phyloP scores from a whole-genome alignment of 64 coral and sea anemone species.

The Acropora yongei region DNA sequence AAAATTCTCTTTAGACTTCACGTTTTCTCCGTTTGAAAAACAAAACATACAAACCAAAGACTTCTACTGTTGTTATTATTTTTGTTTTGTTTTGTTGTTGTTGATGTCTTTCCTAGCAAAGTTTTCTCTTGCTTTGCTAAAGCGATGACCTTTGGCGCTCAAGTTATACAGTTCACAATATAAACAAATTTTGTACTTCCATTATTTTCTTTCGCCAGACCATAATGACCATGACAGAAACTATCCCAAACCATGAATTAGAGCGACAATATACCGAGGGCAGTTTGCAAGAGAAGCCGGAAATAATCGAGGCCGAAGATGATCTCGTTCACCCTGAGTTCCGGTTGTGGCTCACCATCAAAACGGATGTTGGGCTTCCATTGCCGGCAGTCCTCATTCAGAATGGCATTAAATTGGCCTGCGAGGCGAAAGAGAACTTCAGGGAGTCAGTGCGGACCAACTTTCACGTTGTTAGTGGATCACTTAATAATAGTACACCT shows the following conservation, averaged over 20 bases:
- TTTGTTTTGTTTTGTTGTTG: no score
- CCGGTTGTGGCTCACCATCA: slow-evolving; percentile 75
- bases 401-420: slow-evolving; percentile 80
- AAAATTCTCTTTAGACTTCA: no score
- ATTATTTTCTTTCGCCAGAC: not conserved
- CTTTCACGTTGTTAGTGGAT: slow-evolving; percentile 36
- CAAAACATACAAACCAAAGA: no score
- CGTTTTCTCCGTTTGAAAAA: no score
- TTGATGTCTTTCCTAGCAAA: no score
- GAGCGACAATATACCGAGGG: not conserved
- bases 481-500: slow-evolving; percentile 21
- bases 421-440: slow-evolving; percentile 67
- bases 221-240: not conserved
- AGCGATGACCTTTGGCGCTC: no score
- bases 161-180: no score
- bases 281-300: not conserved
- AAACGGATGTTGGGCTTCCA: slow-evolving; percentile 55
- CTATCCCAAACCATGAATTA: not conserved
- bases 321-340: slow-evolving; percentile 68
- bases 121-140: no score
- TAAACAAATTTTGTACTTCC: no score
- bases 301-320: not conserved
- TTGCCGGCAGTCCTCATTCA: slow-evolving; percentile 84
- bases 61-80: no score
- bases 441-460: slow-evolving; percentile 39